Evolutionary conservation across 2,113 vertebrate genomes (phyloP).

Genomic region (Odocoileus virginianus): DNA sequence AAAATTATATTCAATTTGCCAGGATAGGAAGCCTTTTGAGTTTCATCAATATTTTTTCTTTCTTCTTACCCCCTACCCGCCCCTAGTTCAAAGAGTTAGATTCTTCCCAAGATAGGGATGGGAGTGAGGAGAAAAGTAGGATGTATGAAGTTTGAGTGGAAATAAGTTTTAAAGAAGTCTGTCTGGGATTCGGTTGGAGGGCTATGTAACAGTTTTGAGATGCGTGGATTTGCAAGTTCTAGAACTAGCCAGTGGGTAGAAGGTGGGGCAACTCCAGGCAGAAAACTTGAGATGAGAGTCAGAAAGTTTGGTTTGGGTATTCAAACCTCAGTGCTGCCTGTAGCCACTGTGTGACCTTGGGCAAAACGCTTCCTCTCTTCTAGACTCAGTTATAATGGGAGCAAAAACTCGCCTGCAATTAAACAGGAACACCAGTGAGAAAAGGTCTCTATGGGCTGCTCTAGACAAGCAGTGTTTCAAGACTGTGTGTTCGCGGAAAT

Average conservation of each 20-base stretch:
- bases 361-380: background rate
- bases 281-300: background rate
- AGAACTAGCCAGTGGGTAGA: background rate
- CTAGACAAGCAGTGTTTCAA: background rate
- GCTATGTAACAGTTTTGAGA: background rate
- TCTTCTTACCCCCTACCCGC: background rate
- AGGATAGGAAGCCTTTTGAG: background rate
- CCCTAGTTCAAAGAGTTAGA: background rate
- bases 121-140: background rate
- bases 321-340: background rate
- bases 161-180: background rate
- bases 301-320: background rate
- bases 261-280: background rate
- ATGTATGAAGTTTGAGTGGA: background rate
- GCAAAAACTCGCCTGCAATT: background rate
- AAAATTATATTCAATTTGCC: background rate
- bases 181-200: background rate
- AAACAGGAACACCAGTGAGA: background rate
- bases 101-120: background rate
- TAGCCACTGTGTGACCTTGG: background rate
- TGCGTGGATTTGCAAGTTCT: background rate
- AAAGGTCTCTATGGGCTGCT: background rate
- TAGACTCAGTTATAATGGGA: background rate
- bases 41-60: background rate
- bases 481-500: fast-evolving